Percentiles rank a stretch among this genome's conserved stretches.
Evolutionary conservation across 2,113 vertebrate species (phyloP).

Genomic region (Sebastes schlegelii): DNA sequence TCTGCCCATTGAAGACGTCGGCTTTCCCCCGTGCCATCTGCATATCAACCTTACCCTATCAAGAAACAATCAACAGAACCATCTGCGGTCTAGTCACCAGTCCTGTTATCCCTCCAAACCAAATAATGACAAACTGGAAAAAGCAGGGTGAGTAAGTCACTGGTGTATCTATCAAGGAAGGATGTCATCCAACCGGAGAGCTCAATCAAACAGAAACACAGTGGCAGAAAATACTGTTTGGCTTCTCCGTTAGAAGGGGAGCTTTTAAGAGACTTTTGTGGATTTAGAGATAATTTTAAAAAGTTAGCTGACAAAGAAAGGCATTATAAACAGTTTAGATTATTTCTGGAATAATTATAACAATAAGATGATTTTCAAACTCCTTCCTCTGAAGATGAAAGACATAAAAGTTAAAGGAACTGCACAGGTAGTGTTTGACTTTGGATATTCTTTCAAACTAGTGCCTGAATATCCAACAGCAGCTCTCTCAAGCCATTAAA

Average conservation of each 20-base stretch:
- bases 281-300: constrained; percentile 52
- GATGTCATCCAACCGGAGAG: constrained; percentile 63
- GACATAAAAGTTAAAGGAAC: constrained; percentile 28
- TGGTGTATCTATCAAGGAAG: constrained; percentile 57
- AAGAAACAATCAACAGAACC: constrained; percentile 80
- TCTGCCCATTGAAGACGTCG: constrained; percentile 63
- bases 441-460: constrained; percentile 69
- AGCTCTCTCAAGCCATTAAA: constrained; percentile 73
- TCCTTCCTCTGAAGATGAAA: constrained; percentile 14
- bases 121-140: constrained; percentile 77
- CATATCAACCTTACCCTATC: constrained; percentile 74
- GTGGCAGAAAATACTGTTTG: constrained; percentile 66
- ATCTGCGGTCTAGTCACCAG: constrained; percentile 78
- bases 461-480: constrained; percentile 58
- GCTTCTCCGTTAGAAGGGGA: constrained; percentile 46
- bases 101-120: constrained; percentile 76
- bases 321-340: constrained; percentile 18
- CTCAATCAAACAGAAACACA: constrained; percentile 72
- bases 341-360: background rate
- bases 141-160: constrained; percentile 74
- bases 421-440: constrained; percentile 63
- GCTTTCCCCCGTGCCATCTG: constrained; percentile 71
- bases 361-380: constrained; percentile 5
- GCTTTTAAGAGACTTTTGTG: constrained; percentile 58
- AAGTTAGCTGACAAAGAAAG: constrained; percentile 43